phyloP scores from a whole-genome alignment of 2,113 vertebrate genomes.

The Pseudorhombus dupliciocellatus region DNA sequence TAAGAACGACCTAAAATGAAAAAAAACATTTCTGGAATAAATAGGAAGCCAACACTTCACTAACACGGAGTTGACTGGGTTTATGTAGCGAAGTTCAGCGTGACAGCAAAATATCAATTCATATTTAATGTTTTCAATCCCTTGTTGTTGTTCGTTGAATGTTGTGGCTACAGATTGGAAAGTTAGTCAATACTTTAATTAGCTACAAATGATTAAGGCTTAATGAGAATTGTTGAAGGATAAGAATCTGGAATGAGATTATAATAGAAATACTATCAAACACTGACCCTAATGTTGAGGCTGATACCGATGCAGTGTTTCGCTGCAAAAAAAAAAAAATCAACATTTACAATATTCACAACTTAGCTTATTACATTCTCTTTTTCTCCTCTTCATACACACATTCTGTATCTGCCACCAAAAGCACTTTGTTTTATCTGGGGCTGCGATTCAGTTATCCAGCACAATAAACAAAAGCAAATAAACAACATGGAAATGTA shows the following conservation, averaged over 20 bases:
- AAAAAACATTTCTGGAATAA: no score
- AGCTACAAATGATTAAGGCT: background rate
- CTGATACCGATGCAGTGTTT: background rate
- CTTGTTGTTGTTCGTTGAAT: no score
- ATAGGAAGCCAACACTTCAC: no score
- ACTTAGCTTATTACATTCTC: background rate
- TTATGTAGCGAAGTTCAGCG: no score
- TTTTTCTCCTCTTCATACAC: background rate
- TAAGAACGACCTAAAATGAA: no score
- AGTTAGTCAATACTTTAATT: no score
- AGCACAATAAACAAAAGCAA: slow-evolving; percentile 47
- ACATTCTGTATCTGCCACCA: background rate
- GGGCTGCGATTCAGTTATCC: slow-evolving; percentile 23
- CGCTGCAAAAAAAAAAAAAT: no score
- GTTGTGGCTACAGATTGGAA: no score
- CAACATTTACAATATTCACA: no score
- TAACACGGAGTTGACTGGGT: no score
- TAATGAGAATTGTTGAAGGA: background rate
- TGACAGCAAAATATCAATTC: no score
- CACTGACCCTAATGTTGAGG: background rate
- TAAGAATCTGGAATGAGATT: background rate
- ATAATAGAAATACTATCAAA: background rate
- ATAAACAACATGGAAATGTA: slow-evolving; percentile 38
- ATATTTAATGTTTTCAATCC: no score
- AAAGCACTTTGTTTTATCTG: background rate